Evolutionary conservation across 2,797 vertebrate genomes (phyloP).

Genomic region (Pteronotus mesoamericanus): DNA sequence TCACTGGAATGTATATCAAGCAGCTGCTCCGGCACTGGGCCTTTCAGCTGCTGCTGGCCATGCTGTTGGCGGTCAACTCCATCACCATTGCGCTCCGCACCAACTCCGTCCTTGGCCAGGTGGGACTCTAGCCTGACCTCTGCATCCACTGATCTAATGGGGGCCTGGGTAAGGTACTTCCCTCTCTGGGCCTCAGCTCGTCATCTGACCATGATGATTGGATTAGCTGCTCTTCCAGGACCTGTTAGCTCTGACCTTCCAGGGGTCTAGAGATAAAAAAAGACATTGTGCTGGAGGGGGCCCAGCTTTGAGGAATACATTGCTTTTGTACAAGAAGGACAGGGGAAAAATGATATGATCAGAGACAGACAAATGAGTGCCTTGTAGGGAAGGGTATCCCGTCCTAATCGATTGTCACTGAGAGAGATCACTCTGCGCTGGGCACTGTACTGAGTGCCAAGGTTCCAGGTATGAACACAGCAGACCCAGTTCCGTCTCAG

Average conservation of each 20-base stretch:
- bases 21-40: slow-evolving; percentile 56
- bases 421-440: not conserved
- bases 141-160: not conserved
- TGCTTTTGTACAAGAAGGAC: not conserved
- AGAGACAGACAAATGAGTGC: not conserved
- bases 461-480: not conserved
- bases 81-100: slow-evolving; percentile 67
- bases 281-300: not conserved
- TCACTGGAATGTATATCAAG: slow-evolving; percentile 39
- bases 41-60: slow-evolving; percentile 59
- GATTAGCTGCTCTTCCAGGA: not conserved
- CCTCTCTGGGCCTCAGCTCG: not conserved
- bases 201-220: not conserved
- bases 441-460: not conserved
- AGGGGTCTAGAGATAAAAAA: not conserved
- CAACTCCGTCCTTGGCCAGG: slow-evolving; percentile 40
- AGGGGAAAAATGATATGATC: not conserved
- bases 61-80: slow-evolving; percentile 30
- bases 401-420: not conserved
- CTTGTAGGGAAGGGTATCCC: not conserved
- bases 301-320: not conserved
- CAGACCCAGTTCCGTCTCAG: not conserved
- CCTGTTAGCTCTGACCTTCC: not conserved
- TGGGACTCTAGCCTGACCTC: slow-evolving; percentile 1
- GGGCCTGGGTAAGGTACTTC: not conserved